Percentiles rank a stretch among this genome's conserved stretches.
These are phyloP conservation scores for Pachydiplax longipennis DNA, from an alignment of 2,888 invertebrate genomes.

Conservation along the genomic window DNA sequence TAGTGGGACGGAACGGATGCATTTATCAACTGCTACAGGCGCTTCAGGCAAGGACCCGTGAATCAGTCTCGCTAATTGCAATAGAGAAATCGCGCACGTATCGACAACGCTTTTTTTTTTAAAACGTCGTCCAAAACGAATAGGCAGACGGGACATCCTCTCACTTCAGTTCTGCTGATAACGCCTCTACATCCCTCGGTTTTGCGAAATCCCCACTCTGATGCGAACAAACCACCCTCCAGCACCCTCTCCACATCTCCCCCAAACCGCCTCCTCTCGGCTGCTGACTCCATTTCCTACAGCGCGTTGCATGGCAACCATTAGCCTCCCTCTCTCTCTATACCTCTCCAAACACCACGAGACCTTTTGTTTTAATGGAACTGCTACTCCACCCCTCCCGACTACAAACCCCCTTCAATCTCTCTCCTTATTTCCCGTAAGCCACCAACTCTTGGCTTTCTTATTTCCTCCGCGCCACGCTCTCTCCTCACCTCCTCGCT, in stretches of 20 bases:
- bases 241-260: neutral
- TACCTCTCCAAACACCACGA: neutral
- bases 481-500: neutral
- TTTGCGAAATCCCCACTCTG: neutral
- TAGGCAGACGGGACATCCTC: neutral
- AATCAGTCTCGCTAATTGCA: too few species aligned
- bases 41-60: too few species aligned
- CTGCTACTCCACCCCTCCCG: neutral
- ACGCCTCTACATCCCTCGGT: neutral
- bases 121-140: too few species aligned
- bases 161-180: neutral
- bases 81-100: too few species aligned
- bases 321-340: neutral
- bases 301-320: constrained; percentile 1
- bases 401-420: neutral
- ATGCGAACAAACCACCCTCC: neutral
- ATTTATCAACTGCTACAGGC: too few species aligned
- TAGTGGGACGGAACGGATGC: too few species aligned
- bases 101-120: too few species aligned
- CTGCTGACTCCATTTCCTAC: constrained; percentile 28
- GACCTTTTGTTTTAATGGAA: constrained; percentile 20
- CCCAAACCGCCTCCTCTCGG: neutral
- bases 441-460: neutral
- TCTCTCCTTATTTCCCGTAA: neutral
- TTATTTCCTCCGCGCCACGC: neutral